phyloP scores from a whole-genome alignment of 1,140 invertebrate genomes.

The Odontomachus brunneus region DNA sequence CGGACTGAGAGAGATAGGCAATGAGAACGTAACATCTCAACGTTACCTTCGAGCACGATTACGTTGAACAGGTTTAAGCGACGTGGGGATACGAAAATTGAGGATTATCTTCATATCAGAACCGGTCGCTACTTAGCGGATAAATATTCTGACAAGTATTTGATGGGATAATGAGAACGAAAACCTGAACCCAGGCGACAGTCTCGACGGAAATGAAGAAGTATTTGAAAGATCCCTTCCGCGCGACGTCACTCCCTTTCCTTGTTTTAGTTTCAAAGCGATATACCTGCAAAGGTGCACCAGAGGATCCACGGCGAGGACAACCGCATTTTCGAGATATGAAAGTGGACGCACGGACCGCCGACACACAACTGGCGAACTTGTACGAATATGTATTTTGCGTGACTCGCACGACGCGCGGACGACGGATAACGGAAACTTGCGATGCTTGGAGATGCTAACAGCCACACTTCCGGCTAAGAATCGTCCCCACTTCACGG shows the following conservation, averaged over 20 bases:
- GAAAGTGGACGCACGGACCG: neutral
- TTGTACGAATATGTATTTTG: neutral
- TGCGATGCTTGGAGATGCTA: neutral
- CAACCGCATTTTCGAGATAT: constrained; percentile 15
- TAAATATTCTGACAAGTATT: no score
- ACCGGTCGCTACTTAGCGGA: no score
- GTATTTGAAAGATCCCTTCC: no score
- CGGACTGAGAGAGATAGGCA: no score
- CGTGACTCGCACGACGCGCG: neutral
- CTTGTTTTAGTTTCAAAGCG: neutral
- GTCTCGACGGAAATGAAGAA: no score
- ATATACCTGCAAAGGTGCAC: constrained; percentile 34
- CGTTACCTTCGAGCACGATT: no score
- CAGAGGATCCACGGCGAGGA: constrained; percentile 19
- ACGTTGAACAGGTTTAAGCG: no score
- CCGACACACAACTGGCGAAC: neutral
- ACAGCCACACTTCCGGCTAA: constrained; percentile 20
- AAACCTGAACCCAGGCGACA: no score
- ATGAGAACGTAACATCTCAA: no score
- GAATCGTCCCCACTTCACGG: constrained; percentile 25
- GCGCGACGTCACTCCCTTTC: neutral
- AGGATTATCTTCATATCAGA: no score
- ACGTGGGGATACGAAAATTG: no score
- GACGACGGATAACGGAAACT: constrained; percentile 31
- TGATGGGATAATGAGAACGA: no score